Base-by-base conservation (phyloP, 2,113 vertebrate species). In the Empidonax alnorum region DNA sequence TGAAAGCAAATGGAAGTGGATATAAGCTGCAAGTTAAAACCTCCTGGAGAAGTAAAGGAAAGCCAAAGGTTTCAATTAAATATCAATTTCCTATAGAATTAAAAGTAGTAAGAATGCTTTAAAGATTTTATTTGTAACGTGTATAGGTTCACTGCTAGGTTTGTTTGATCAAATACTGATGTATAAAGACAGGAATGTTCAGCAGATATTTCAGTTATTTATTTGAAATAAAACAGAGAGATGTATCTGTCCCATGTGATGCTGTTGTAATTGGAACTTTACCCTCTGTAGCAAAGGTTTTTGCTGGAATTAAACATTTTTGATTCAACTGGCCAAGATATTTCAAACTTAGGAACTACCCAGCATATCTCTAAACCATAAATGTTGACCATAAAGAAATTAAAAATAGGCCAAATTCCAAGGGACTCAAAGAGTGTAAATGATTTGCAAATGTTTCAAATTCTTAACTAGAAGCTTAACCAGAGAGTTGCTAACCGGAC, bases 161-260 rank as follows among this genome's bases (percentile, higher is more conserved):
- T 95, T 80, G n/a, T 85, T 88, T 90, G 59, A 92, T 88, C 88
- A 92, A 47, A 75, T 46, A 66, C 44, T 76, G 49, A 77, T 73
- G 63, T 66, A 80, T 52, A 66, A 88, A 83, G 50, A 71, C 31
- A 88, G 37, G 37, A 93, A 81, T 46, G 30, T 83, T 86, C 55
- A 69, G 37, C 25, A 83, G 88, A 23, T 90, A 92, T 94, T 91
- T 90, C 58, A 65, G 46, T 37, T 87, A 37, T 56, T 89, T 80
- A 49, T 92, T 76, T 77, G 63, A 92, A 93, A 93, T 58, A 84
- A 93, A 94, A 31, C 27, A 80, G 37, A 81, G 19, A 59, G 35
- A 37, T 56, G 20, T n/a, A 46, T 71, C 58, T 80, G 42, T 90
- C 58, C 49, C 63, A 80, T 39, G 55, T 66, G 41, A 86, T 86